phyloP scores from a whole-genome alignment of 2,797 vertebrate species.

The Rallus crepitans region DNA sequence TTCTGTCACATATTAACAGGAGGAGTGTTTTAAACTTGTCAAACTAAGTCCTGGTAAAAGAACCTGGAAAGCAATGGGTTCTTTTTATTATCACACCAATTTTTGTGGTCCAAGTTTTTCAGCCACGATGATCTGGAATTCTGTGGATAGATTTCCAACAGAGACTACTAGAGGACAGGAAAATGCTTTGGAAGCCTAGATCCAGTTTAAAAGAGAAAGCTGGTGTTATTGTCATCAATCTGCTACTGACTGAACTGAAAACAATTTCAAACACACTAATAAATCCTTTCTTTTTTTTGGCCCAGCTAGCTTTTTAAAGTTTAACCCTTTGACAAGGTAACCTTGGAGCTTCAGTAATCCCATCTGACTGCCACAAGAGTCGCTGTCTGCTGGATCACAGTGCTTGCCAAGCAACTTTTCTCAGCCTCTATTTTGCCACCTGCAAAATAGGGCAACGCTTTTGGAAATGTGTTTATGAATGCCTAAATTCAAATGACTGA shows the following conservation, averaged over 20 bases:
- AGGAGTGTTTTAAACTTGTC: neutral
- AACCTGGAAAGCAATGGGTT: neutral
- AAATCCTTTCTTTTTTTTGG: neutral
- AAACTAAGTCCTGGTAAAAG: neutral
- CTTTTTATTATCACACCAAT: neutral
- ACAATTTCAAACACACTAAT: constrained; percentile 7
- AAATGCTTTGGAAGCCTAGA: neutral
- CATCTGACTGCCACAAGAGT: neutral
- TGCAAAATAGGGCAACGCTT: constrained; percentile 3
- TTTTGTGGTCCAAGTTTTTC: neutral
- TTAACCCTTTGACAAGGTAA: neutral
- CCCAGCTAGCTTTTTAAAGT: neutral
- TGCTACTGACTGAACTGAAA: neutral
- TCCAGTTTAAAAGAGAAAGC: neutral
- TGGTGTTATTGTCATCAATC: neutral
- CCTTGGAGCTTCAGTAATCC: neutral
- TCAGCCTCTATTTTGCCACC: neutral
- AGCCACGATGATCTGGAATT: neutral
- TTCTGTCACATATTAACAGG: neutral
- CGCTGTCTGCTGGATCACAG: neutral
- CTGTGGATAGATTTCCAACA: neutral
- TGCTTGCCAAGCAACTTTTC: neutral
- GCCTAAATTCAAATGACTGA: constrained; percentile 4
- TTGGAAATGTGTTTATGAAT: neutral
- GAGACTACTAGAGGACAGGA: neutral